phyloP scores from a whole-genome alignment of 2,797 vertebrate species.

The Pristis pectinata region DNA sequence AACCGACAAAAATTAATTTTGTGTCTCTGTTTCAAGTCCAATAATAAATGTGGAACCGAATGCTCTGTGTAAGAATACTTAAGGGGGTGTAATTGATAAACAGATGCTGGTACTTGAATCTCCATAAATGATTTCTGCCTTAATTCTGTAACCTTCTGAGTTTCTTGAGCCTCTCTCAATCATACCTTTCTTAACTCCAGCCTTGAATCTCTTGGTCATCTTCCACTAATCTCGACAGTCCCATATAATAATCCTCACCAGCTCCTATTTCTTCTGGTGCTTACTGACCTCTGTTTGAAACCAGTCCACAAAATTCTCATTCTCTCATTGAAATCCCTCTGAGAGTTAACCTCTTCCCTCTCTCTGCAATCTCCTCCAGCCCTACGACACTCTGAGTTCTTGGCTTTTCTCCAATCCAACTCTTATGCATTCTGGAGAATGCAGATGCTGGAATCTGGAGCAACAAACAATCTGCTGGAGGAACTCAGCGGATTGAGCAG shows the following conservation, averaged over 20 bases:
- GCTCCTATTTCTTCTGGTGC: neutral
- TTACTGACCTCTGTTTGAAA: neutral
- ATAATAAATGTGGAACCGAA: neutral
- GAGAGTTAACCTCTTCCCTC: fast-evolving
- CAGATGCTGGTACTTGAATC: neutral
- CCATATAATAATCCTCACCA: neutral
- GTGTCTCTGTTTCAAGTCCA: neutral
- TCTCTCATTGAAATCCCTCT: neutral
- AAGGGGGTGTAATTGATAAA: neutral
- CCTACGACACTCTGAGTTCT: neutral
- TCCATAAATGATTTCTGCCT: neutral
- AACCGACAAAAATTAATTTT: neutral
- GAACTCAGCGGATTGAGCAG: too few species aligned
- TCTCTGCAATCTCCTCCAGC: neutral
- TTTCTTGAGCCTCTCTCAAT: neutral
- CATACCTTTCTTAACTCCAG: neutral
- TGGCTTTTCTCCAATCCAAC: neutral
- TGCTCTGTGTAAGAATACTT: neutral
- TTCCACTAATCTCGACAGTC: neutral
- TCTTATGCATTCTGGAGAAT: too few species aligned
- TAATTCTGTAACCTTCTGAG: neutral
- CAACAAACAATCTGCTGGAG: too few species aligned
- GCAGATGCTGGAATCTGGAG: too few species aligned
- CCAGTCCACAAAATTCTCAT: neutral
- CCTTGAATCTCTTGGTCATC: neutral